phyloP scores from a whole-genome alignment of 2,113 vertebrate species.

The Eulemur macaco region DNA sequence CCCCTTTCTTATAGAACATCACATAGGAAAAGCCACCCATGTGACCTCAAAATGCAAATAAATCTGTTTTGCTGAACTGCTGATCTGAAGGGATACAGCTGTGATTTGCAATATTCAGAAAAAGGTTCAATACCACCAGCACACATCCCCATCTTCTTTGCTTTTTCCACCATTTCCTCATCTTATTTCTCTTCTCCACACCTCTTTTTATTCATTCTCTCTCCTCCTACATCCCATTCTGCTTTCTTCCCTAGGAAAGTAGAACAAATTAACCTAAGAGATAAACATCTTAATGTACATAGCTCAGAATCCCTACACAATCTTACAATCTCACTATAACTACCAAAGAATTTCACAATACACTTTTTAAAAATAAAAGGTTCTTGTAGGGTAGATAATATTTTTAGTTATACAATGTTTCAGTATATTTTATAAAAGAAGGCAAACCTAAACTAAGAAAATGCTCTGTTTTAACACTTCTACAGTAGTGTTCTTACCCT shows the following conservation, averaged over 20 bases:
- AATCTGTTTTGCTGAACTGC: background rate
- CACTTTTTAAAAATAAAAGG: background rate
- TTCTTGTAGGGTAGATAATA: background rate
- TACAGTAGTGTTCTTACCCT: background rate
- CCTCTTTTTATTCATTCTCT: background rate
- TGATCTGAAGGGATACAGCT: background rate
- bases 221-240: background rate
- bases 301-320: background rate
- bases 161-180: background rate
- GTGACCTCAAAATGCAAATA: constrained; percentile 24
- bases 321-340: background rate
- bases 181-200: background rate
- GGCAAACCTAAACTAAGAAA: constrained; percentile 13
- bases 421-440: constrained; percentile 26
- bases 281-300: background rate
- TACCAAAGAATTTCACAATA: background rate
- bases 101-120: background rate
- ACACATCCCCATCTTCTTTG: background rate
- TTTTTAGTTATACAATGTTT: constrained; percentile 36
- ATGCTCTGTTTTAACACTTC: constrained; percentile 22
- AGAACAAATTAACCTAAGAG: background rate
- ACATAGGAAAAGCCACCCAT: background rate
- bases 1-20: background rate
- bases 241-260: background rate
- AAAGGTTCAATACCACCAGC: background rate